A percentile compares a stretch with the other conserved stretches of the same genome.
Evolutionary conservation across 2,888 invertebrate species (phyloP).

Genomic region (Trichogramma dendrolimi): DNA sequence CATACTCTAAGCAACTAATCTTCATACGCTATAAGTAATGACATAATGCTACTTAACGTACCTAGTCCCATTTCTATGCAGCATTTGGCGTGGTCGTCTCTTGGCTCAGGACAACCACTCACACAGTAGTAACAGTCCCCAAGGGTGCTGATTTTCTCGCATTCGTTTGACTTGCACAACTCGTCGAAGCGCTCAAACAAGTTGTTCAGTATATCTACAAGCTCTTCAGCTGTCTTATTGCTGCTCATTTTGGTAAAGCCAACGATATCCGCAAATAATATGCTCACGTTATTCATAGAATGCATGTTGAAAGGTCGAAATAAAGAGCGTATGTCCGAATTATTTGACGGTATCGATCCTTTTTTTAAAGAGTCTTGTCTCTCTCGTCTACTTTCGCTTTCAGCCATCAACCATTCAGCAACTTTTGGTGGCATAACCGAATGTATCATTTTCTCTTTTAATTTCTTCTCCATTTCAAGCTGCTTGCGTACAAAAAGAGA

Average conservation of each 20-base stretch:
- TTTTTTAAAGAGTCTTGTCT: slow-evolving; percentile 55
- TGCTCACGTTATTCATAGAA: slow-evolving; percentile 92
- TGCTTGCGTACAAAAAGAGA: slow-evolving; percentile 84
- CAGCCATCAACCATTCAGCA: slow-evolving; percentile 78
- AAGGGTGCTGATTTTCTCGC: slow-evolving; percentile 95
- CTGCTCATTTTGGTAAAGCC: slow-evolving; percentile 97
- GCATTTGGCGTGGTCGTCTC: slow-evolving; percentile 87
- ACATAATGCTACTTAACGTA: slow-evolving; percentile 41
- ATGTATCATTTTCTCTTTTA: slow-evolving; percentile 96
- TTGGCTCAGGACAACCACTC: slow-evolving; percentile 90
- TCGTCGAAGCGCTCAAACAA: slow-evolving; percentile 93
- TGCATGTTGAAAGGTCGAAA: slow-evolving; percentile 97
- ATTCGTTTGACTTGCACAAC: slow-evolving; percentile 80
- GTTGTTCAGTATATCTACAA: slow-evolving; percentile 93
- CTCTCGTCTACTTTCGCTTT: slow-evolving; percentile 63
- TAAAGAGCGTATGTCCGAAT: slow-evolving; percentile 70
- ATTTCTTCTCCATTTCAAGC: slow-evolving; percentile 86
- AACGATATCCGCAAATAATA: slow-evolving; percentile 95
- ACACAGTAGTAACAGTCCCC: slow-evolving; percentile 94
- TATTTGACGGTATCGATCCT: slow-evolving; percentile 49
- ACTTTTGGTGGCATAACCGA: slow-evolving; percentile 96
- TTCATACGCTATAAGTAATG: not conserved
- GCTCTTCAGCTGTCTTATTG: slow-evolving; percentile 91
- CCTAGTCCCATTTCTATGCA: slow-evolving; percentile 95
- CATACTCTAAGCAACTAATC: not conserved